These are phyloP conservation scores for Myathropa florea DNA, from an alignment of 2,888 invertebrate genomes.

Conservation along the genomic window DNA sequence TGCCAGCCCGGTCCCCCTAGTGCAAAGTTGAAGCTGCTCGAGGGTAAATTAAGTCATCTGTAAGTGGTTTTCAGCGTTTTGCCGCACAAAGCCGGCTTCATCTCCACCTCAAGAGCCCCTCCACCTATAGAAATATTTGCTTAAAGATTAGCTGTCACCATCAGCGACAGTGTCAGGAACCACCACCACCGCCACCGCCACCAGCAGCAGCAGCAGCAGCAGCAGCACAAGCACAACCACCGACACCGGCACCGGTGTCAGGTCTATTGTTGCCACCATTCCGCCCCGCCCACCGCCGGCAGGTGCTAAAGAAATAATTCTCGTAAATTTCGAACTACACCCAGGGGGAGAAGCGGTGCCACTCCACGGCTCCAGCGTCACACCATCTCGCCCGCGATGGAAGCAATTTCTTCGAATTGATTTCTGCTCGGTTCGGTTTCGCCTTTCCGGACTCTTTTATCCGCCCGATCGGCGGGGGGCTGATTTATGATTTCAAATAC, in stretches of 20 bases:
- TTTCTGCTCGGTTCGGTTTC: conserved; percentile 44
- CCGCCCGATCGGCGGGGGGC: conserved; percentile 49
- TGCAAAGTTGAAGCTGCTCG: conserved; percentile 12
- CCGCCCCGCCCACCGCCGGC: not conserved
- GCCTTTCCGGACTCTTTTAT: conserved; percentile 21
- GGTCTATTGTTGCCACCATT: not conserved
- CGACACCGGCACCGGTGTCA: not conserved
- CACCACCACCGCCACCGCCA: conserved; percentile 9
- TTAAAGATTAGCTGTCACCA: conserved; percentile 63
- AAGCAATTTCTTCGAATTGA: conserved; percentile 52
- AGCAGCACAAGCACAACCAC: not conserved
- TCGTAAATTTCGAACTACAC: conserved; percentile 17
- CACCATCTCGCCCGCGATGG: not conserved
- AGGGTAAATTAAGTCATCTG: conserved; percentile 36
- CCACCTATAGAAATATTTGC: conserved; percentile 22
- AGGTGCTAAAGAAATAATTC: conserved; percentile 57
- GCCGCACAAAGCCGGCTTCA: conserved; percentile 1
- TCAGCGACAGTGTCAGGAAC: conserved; percentile 43
- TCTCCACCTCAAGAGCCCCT: not conserved
- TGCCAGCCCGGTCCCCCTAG: conserved; percentile 10
- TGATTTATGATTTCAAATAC: conserved; percentile 69
- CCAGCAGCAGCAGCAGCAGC: not conserved
- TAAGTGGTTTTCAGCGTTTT: conserved; percentile 33
- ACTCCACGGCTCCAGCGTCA: not conserved
- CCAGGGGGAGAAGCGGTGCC: not conserved